A percentile compares a stretch with the other conserved stretches of the same genome.
phyloP scores from a whole-genome alignment of 2,888 invertebrate species.

The Aphodius granarius region DNA sequence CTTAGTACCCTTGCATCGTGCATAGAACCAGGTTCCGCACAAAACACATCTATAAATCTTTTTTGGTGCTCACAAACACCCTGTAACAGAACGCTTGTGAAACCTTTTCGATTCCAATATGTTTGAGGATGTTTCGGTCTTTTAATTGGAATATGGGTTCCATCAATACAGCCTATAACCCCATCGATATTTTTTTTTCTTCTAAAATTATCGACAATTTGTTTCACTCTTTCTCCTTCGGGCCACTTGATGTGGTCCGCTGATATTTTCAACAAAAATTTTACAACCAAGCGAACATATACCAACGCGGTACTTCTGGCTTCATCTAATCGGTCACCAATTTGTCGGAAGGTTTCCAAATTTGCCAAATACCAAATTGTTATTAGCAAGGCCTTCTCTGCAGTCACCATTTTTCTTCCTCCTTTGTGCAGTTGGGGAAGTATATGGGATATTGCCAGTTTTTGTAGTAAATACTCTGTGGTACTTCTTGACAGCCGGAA shows the following conservation, averaged over 20 bases:
- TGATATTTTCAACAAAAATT: background rate
- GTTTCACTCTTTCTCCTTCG: background rate
- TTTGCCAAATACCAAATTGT: background rate
- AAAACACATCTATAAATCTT: conserved; percentile 36
- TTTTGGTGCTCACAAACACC: conserved; percentile 38
- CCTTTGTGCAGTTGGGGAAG: background rate
- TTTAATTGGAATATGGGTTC: conserved; percentile 1
- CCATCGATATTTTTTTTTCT: background rate
- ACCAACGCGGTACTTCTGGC: background rate
- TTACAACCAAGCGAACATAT: background rate
- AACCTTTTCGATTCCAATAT: conserved; percentile 32
- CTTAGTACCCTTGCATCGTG: conserved; percentile 37
- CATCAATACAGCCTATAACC: conserved; percentile 27
- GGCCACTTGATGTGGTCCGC: background rate
- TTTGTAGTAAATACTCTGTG: background rate
- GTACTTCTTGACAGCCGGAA: background rate
- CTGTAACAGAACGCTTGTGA: conserved; percentile 36
- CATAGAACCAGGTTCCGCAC: conserved; percentile 38
- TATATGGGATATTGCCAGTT: background rate
- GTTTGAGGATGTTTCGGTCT: conserved; percentile 23
- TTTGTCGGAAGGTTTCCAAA: too few species aligned
- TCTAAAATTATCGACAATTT: background rate
- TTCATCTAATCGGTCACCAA: too few species aligned
- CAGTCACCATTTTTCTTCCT: background rate
- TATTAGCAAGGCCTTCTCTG: background rate